phyloP scores from a whole-genome alignment of 2,113 vertebrate genomes.

The Noturus placidus region DNA sequence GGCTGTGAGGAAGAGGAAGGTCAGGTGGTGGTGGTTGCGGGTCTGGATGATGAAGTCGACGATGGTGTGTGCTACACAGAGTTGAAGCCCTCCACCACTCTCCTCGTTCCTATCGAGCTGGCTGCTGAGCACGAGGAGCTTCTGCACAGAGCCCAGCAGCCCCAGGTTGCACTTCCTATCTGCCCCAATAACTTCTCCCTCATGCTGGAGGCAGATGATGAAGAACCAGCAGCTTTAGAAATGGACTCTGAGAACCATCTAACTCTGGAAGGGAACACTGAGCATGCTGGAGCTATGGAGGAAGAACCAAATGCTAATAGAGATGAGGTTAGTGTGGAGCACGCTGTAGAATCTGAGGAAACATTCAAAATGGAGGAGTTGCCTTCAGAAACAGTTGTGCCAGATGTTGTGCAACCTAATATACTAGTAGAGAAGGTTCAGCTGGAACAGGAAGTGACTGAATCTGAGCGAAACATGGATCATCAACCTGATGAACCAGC shows the following conservation, averaged over 20 bases:
- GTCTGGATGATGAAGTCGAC: constrained; percentile 58
- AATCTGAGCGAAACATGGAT: background rate
- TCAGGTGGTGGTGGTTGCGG: constrained; percentile 58
- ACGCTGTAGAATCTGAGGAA: background rate
- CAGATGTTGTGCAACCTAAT: background rate
- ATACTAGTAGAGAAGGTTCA: background rate
- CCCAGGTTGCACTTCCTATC: constrained; percentile 66
- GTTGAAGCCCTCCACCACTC: constrained; percentile 70
- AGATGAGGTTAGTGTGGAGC: background rate
- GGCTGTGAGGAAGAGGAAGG: constrained; percentile 56
- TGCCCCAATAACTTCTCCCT: constrained; percentile 80
- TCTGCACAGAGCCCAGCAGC: constrained; percentile 62
- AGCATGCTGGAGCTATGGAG: background rate
- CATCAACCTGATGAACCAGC: background rate
- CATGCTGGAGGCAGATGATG: constrained; percentile 83
- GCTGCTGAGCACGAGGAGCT: constrained; percentile 73
- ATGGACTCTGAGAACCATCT: background rate
- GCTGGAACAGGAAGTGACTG: background rate
- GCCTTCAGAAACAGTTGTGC: constrained; percentile 7
- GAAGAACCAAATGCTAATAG: background rate
- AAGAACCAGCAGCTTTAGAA: constrained; percentile 35
- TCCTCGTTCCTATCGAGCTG: constrained; percentile 74
- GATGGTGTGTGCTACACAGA: constrained; percentile 66
- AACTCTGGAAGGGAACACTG: background rate
- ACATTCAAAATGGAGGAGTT: constrained; percentile 14